Conservation (phyloP, 2,888 invertebrate species). For the Acleris literana region DNA sequence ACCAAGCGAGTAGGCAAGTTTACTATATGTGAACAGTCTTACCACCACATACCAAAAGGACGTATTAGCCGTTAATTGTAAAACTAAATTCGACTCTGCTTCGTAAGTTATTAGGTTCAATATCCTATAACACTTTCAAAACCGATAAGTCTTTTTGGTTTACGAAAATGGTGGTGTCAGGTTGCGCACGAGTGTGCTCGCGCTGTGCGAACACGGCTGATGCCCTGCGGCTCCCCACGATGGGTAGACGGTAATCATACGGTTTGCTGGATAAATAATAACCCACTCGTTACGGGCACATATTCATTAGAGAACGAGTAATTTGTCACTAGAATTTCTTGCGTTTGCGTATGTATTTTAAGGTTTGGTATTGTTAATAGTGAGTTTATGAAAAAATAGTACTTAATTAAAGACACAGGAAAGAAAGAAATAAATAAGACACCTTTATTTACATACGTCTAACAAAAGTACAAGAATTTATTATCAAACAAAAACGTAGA, state of each 20-base stretch:
- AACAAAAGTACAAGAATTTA: too few relatives aligned
- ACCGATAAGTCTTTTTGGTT: too few relatives aligned
- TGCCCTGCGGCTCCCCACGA: constrained; percentile 17
- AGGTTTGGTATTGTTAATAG: constrained; percentile 12
- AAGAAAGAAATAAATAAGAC: too few relatives aligned
- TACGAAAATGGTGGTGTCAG: too few relatives aligned
- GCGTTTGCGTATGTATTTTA: constrained; percentile 16
- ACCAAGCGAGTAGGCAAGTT: neutral
- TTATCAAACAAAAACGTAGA: too few relatives aligned
- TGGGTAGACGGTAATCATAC: constrained; percentile 23
- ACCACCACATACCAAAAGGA: too few relatives aligned
- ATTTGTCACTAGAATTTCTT: constrained; percentile 9
- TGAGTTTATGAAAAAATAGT: neutral
- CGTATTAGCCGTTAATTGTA: too few relatives aligned
- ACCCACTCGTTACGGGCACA: constrained; percentile 23
- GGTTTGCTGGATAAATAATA: constrained; percentile 26
- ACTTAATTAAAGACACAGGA: neutral
- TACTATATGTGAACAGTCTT: too few relatives aligned
- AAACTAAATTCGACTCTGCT: too few relatives aligned
- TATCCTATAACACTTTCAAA: too few relatives aligned
- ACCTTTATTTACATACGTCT: too few relatives aligned
- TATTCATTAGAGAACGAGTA: constrained; percentile 30
- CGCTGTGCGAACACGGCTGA: neutral
- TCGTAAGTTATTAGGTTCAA: too few relatives aligned
- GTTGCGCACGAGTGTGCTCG: neutral